Conservation (phyloP, 2,113 vertebrate genomes). For the Cettia cetti region DNA sequence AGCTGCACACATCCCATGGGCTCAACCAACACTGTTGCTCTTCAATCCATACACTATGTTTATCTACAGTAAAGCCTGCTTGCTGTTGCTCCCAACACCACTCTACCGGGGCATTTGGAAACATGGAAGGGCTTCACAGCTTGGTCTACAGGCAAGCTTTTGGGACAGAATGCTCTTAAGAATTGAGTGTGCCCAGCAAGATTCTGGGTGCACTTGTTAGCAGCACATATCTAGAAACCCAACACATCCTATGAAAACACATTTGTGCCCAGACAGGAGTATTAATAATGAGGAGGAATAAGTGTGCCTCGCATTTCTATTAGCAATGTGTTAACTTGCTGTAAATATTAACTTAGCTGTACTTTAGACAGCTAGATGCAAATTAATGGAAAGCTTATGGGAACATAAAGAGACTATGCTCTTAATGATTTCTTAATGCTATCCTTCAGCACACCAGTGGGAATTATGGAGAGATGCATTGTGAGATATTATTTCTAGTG, state of each 20-base stretch:
- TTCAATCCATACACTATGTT: neutral
- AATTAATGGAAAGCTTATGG: conserved; percentile 55
- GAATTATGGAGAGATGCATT: neutral
- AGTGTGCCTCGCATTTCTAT: conserved; percentile 26
- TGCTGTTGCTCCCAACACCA: neutral
- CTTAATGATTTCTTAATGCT: conserved; percentile 59
- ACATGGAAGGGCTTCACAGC: neutral
- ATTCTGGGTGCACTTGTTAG: neutral
- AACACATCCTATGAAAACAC: neutral
- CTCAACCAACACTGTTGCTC: neutral
- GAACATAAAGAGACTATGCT: conserved; percentile 23
- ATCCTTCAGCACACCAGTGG: conserved; percentile 45
- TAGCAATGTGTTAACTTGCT: conserved; percentile 53
- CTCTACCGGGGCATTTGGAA: neutral
- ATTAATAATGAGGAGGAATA: conserved; percentile 15
- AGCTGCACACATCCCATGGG: neutral
- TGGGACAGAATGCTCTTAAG: neutral
- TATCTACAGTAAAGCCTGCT: neutral
- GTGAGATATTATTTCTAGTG: conserved; percentile 16
- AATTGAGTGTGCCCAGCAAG: neutral
- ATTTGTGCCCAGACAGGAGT: neutral
- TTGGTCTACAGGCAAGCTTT: neutral
- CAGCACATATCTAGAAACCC: neutral
- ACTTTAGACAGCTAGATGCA: conserved; percentile 54
- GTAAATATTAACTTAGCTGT: conserved; percentile 67